phyloP scores from a whole-genome alignment of 2,797 vertebrate species.

The Eospalax fontanierii region DNA sequence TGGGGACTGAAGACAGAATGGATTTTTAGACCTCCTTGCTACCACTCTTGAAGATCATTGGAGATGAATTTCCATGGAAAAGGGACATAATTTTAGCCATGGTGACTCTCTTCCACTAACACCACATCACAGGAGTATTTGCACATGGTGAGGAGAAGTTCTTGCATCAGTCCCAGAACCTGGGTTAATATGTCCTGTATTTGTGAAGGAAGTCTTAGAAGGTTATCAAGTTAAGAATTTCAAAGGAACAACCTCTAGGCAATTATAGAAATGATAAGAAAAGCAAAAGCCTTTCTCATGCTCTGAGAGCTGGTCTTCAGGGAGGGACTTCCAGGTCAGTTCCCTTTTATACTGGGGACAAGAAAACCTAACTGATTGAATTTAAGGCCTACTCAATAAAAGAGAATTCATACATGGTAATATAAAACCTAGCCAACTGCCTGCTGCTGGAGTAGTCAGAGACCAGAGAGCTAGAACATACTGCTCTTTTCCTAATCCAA shows the following conservation, averaged over 20 bases:
- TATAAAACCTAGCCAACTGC: too few relatives aligned
- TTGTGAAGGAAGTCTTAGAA: not conserved
- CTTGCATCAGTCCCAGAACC: not conserved
- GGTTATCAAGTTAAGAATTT: not conserved
- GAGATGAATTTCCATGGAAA: not conserved
- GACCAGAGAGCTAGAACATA: too few relatives aligned
- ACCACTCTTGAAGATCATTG: not conserved
- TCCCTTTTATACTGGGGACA: too few relatives aligned
- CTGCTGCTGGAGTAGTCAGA: too few relatives aligned
- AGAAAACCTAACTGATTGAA: too few relatives aligned
- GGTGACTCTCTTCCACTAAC: not conserved
- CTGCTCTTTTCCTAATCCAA: too few relatives aligned
- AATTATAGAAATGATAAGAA: not conserved
- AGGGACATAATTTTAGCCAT: not conserved
- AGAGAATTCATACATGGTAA: too few relatives aligned
- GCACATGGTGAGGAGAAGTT: too few relatives aligned
- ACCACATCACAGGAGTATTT: not conserved
- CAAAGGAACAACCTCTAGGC: not conserved
- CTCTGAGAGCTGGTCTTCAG: too few relatives aligned
- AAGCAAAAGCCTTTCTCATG: not conserved
- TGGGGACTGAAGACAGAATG: not conserved
- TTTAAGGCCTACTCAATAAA: too few relatives aligned
- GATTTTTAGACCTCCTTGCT: not conserved
- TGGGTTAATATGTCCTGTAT: not conserved
- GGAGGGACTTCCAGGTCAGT: too few relatives aligned